phyloP scores from a whole-genome alignment of 2,113 vertebrate genomes.

The Eonycteris spelaea region DNA sequence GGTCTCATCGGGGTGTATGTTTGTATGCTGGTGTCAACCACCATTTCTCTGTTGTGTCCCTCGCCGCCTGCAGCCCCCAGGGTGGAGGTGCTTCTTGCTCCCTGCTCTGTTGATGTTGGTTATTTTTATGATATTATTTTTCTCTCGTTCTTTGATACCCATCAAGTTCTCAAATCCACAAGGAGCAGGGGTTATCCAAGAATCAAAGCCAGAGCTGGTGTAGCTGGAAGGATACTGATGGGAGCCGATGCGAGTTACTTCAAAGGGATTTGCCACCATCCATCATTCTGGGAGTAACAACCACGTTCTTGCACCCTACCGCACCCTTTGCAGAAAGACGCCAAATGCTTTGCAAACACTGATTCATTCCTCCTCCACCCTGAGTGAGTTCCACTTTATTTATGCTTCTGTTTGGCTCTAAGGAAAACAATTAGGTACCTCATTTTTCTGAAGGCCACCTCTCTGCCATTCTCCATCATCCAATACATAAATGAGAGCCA shows the following conservation, averaged over 20 bases:
- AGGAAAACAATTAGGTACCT: neutral
- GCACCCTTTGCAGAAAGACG: neutral
- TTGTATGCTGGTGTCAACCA: slow-evolving; percentile 72
- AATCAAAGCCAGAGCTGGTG: slow-evolving; percentile 31
- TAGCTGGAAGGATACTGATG: slow-evolving; percentile 4
- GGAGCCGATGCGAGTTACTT: neutral
- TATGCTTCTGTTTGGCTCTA: neutral
- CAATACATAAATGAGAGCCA: neutral
- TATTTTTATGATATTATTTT: slow-evolving; percentile 72
- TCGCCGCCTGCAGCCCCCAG: slow-evolving; percentile 9
- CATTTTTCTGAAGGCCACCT: neutral
- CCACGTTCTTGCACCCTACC: neutral
- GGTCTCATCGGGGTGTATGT: slow-evolving; percentile 73
- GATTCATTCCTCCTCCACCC: neutral
- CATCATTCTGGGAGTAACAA: neutral
- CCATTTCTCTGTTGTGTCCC: slow-evolving; percentile 67
- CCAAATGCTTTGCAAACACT: neutral
- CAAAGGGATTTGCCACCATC: neutral
- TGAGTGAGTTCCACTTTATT: neutral
- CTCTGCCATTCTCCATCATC: neutral
- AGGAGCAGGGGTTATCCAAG: slow-evolving; percentile 57
- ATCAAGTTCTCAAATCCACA: slow-evolving; percentile 69
- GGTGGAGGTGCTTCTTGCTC: slow-evolving; percentile 58
- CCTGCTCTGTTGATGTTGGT: slow-evolving; percentile 62
- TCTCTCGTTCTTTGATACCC: slow-evolving; percentile 59